phyloP scores from a whole-genome alignment of 2,888 invertebrate genomes.

The Alloscopus bannaensis region DNA sequence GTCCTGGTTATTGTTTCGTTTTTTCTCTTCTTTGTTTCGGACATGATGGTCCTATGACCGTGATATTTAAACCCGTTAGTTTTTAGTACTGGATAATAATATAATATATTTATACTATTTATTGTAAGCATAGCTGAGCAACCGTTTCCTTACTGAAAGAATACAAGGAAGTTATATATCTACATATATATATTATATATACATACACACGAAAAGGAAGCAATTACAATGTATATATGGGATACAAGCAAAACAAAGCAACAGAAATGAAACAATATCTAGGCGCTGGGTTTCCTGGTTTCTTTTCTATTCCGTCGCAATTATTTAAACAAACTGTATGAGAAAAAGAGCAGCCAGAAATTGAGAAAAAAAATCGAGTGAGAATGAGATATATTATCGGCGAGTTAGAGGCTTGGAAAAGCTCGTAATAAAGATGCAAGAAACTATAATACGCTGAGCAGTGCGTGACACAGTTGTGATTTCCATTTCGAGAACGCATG shows the following conservation, averaged over 20 bases:
- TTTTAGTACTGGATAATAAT: conserved; percentile 36
- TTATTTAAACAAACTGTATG: not conserved
- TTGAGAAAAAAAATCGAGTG: not conserved
- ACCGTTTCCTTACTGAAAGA: not conserved
- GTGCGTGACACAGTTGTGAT: too few species aligned
- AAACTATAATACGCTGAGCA: conserved; percentile 8
- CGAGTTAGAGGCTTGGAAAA: not conserved
- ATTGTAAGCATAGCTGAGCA: conserved; percentile 27
- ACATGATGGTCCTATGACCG: conserved; percentile 55
- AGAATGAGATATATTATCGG: conserved; percentile 13
- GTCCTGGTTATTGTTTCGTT: not conserved
- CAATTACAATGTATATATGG: not conserved
- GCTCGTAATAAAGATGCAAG: conserved; percentile 8
- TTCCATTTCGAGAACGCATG: too few species aligned
- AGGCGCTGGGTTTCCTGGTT: conserved; percentile 39
- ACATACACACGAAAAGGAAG: too few species aligned
- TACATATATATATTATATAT: conserved; percentile 19
- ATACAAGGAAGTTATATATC: not conserved
- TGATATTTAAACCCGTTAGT: conserved; percentile 61
- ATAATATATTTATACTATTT: conserved; percentile 63
- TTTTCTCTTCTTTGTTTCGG: conserved; percentile 13
- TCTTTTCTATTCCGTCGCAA: conserved; percentile 13
- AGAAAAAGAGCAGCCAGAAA: not conserved
- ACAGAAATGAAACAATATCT: conserved; percentile 16
- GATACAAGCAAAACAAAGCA: not conserved